Evolutionary conservation across 2,797 vertebrate species (phyloP).

Genomic region (Champsocephalus esox): DNA sequence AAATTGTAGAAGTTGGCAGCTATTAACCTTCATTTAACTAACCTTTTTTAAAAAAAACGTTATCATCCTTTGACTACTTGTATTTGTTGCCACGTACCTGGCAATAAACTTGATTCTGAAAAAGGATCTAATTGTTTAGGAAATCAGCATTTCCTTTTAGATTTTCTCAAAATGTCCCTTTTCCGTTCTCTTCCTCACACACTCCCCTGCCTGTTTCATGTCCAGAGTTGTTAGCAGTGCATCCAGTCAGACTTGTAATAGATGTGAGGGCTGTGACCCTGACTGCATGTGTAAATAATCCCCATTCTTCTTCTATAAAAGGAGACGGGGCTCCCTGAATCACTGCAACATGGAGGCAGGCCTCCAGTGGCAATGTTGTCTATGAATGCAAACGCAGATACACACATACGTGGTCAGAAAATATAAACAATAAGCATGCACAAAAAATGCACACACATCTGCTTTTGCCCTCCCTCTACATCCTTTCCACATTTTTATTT

Average conservation of each 20-base stretch:
- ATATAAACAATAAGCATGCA: conserved; percentile 31
- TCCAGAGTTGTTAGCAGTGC: conserved; percentile 41
- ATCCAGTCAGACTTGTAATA: conserved; percentile 66
- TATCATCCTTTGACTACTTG: too few relatives aligned
- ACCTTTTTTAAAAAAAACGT: too few relatives aligned
- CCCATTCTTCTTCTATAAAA: conserved; percentile 95
- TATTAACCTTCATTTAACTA: too few relatives aligned
- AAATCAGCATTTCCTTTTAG: conserved; percentile 37
- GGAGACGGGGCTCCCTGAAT: conserved; percentile 87
- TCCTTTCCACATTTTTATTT: background rate
- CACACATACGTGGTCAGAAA: conserved; percentile 16
- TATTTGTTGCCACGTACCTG: too few relatives aligned
- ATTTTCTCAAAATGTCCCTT: background rate
- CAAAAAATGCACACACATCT: background rate
- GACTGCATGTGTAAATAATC: conserved; percentile 87
- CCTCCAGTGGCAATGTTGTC: conserved; percentile 59
- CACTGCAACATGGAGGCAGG: conserved; percentile 72
- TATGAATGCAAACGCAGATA: conserved; percentile 34
- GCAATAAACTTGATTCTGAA: too few relatives aligned
- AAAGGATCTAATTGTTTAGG: background rate
- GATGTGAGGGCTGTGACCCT: conserved; percentile 77
- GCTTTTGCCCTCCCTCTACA: background rate
- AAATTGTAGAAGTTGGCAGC: background rate
- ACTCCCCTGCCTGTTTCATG: conserved; percentile 32
- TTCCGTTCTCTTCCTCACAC: conserved; percentile 7